Evolutionary conservation across 2,113 vertebrate genomes (phyloP), one percentile per base, ranked within the genome.

Genomic region (Sinocyclocheilus anshuiensis): DNA sequence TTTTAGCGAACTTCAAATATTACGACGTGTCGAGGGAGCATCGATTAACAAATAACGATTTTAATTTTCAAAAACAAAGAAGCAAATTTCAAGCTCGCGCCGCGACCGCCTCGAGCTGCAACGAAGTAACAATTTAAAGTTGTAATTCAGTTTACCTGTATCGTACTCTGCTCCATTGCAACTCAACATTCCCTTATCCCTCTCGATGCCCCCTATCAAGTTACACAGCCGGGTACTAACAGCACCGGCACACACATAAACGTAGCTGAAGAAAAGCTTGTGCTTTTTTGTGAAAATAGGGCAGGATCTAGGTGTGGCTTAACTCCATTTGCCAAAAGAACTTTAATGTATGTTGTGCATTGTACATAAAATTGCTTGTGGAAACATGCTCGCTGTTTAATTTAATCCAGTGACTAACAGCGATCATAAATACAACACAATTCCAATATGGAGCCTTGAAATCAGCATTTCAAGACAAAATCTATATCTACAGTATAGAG

Each of bases 91-190:
- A 36, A 22, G 53, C 18, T 36, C 12, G 5, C 36, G 11, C 55
- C 20, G n/a, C 9, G 50, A 84, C 57, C 16, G 18, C 13, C 15
- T 15, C 9, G 53, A 76, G 80, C 91, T 89, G 88, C 89, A 83
- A 78, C 55, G 86, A 89, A 91, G 90, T 91, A 83, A 91, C 90
- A 91, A 53, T 59, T 74, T 90, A 89, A 91, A 91, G 87, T 86
- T 87, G 61, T 86, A 86, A 85, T 91, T 86, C 86, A 87, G 87
- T 91, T 95, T 95, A 96, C 95, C 95, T 96, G 95, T 91, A 95
- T 94, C 87, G 93, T 93, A 94, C 94, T 96, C 93, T 94, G 94
- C 94, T 96, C 95, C 95, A 96, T 96, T 93, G 95, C 95, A 90
- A 93, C 92, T 93, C 93, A 90, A 92, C 95, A 96, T 96, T 95